phyloP scores from a whole-genome alignment of 2,113 vertebrate genomes.

The Choloepus hoffmanni region DNA sequence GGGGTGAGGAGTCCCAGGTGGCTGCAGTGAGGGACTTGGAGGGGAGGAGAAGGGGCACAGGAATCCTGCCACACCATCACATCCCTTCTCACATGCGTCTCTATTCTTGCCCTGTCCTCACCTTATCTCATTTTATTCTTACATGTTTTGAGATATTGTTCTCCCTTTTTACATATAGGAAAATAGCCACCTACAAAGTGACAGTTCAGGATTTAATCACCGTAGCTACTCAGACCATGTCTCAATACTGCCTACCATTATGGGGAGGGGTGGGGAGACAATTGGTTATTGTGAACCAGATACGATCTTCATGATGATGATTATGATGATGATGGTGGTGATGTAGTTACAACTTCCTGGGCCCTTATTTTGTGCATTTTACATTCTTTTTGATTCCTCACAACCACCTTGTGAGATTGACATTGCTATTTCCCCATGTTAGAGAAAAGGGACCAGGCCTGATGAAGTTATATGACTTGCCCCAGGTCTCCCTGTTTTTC shows the following conservation, averaged over 20 bases:
- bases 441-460: not conserved
- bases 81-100: not conserved
- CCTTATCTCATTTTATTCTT: conserved; percentile 28
- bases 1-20: not conserved
- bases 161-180: conserved; percentile 36
- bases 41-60: not conserved
- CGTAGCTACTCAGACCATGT: not conserved
- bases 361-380: not conserved
- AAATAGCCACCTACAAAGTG: conserved; percentile 22
- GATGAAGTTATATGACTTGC: not conserved
- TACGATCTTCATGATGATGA: not conserved
- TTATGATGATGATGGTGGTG: not conserved
- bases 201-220: not conserved
- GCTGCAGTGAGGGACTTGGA: not conserved
- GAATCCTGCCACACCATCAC: not conserved
- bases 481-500: not conserved
- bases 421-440: not conserved
- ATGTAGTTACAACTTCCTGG: not conserved
- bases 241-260: conserved; percentile 23
- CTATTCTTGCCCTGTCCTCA: not conserved
- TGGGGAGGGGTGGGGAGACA: not conserved
- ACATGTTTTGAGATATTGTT: not conserved
- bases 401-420: not conserved
- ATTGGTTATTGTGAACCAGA: not conserved
- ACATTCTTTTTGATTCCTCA: not conserved